Evolutionary conservation across 2,797 vertebrate genomes (phyloP), one percentile per base, ranked within the genome.

Genomic region (Knipowitschia caucasica): DNA sequence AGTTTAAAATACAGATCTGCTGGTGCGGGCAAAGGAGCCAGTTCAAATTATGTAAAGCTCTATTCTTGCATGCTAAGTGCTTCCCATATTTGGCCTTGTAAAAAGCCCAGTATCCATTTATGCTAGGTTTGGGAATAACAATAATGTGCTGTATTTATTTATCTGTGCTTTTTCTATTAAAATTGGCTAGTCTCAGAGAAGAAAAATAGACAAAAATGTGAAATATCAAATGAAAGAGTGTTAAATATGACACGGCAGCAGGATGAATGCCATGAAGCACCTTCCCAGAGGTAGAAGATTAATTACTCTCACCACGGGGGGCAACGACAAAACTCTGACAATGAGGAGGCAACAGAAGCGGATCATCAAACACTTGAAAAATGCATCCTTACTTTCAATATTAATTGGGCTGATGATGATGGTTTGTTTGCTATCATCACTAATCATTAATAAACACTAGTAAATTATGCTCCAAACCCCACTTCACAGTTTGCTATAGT

Each of bases 301-400:
- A 84, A 88, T 86, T 86, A 82, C 79, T 81, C 72, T 79, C 78
- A 56, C 65, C 55, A 74, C 43, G 38, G 59, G 69, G 70, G 60
- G 7, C 10, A 63, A 77, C 34, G 55, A 71, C 75, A 73, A 74
- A 69, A 78, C 50, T 64, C 39, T 61, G 53, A 71, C 8, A n/a
- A 43, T 49, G 38, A 18, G 4, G 36, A 67, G 56, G 50, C 29
- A 52, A 55, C 39, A 42, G 14, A 14, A 42, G 25, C 39, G 9
- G 14, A 23, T 42, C 36, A 3, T 5, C 21, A 12, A 4, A 21
- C 36, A 39, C 35, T 9, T 38, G 14, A 34, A 34, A 34, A 36
- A n/a, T 17, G 18, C 2, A 18, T 11, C 34, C 24, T 26, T 35
- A 14, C 24, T 25, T n/a, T 2, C 12, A 26, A 26, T 26, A 44